These are phyloP conservation scores for Oopsacas minuta DNA, from an alignment of 37 sponge, comb jelly and placozoan species.

Conservation along the genomic window DNA sequence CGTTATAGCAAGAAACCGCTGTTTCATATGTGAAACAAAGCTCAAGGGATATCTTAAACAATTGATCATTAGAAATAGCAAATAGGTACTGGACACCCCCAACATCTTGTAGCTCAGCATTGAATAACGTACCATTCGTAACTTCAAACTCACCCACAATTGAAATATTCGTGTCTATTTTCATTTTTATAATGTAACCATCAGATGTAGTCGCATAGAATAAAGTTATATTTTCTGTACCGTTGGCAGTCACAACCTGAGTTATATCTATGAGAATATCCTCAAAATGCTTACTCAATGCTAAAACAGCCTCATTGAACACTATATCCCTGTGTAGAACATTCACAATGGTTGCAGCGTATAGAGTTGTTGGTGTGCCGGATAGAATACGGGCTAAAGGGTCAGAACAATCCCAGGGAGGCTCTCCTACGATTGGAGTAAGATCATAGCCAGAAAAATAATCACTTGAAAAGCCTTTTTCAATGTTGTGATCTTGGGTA, in stretches of 20 bases:
- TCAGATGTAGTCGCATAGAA: neutral
- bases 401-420: neutral
- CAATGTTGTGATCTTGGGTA: neutral
- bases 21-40: neutral
- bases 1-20: neutral
- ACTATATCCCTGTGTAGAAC: neutral
- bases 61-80: neutral
- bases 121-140: neutral
- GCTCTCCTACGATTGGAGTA: neutral
- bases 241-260: neutral
- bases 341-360: neutral
- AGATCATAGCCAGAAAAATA: neutral
- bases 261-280: neutral
- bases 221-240: neutral
- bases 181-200: neutral
- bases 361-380: neutral
- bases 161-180: neutral
- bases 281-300: neutral
- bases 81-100: neutral
- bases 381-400: neutral
- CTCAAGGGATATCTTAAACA: neutral
- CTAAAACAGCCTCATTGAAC: neutral
- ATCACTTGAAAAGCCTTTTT: neutral
- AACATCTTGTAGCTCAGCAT: neutral
- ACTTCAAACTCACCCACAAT: neutral